Base-by-base conservation (phyloP, 37 sponge, comb jelly and placozoan genomes). In the Halichondria panicea region DNA sequence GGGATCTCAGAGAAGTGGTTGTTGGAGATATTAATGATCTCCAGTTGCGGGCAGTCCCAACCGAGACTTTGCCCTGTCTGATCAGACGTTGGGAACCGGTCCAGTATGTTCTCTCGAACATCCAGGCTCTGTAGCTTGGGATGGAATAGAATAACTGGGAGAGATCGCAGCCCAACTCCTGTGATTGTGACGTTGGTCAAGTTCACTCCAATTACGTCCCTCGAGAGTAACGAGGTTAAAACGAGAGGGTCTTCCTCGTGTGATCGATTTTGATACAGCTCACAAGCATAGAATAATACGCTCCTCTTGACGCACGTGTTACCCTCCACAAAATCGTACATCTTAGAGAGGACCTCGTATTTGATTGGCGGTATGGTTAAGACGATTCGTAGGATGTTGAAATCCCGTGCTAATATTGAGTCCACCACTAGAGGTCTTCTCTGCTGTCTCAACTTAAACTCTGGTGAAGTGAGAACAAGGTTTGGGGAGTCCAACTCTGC, bases 1-100 rank as follows among this genome's bases (percentile, higher is more conserved):
- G 81, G 91, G 5, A 84, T 33, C 0, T 31, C 44, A 2, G 64
- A 48, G 66, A 89, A 78, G 43, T 21, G 41, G 67, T 89, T 89
- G 31, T 56, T 31, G 3, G 84, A 62, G 41, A 83, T 28, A 40
- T 76, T 78, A 19, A 89, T 58, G 15, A 64, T 43, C 13, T 46
- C 3, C 35, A 89, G 63, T 2, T 43, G 25, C 12, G 33, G 55
- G 30, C 85, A 83, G 7, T 50, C 59, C 76, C 65, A 60, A 0
- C 37, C 43, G 11, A 68, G 56, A 7, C 2, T 18, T 9, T 0
- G n/a, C 50, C 27, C 35, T 37, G 19, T 77, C 5, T 34, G 55
- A 36, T 62, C 40, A 1, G 33, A 48, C 22, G 70, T 36, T 25
- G 89, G 89, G 0, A 74, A 72, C 4, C 25, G 31, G 11, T 18